Conservation (phyloP, 2,888 invertebrate species). For the Ernsta delagoae region DNA sequence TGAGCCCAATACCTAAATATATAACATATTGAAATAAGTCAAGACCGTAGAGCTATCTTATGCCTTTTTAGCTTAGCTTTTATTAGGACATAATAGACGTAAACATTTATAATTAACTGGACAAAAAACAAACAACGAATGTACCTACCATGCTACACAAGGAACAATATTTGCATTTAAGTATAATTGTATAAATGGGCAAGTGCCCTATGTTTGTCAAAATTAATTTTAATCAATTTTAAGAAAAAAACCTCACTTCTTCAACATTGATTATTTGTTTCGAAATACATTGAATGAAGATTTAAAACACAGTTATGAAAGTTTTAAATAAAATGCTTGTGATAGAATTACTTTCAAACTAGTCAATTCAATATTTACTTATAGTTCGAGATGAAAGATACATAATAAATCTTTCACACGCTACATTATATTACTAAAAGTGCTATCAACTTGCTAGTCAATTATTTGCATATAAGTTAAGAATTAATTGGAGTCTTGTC, state of each 20-base stretch:
- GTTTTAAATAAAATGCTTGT: no score
- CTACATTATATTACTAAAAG: no score
- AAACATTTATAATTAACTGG: not conserved
- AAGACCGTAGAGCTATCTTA: not conserved
- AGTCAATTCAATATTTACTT: no score
- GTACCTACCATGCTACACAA: not conserved
- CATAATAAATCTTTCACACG: no score
- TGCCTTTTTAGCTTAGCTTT: not conserved
- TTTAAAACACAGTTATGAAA: no score
- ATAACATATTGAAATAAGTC: not conserved
- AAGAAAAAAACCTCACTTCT: not conserved
- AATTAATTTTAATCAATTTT: not conserved
- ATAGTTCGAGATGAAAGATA: no score
- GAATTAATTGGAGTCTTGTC: not conserved
- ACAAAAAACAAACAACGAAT: not conserved
- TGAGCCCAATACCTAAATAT: not conserved
- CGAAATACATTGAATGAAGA: not conserved
- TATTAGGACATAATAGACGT: not conserved
- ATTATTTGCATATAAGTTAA: slow-evolving; percentile 24
- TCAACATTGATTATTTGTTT: no score
- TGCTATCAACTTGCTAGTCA: slow-evolving; percentile 16
- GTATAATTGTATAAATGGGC: not conserved
- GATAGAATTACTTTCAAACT: no score
- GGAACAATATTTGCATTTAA: no score
- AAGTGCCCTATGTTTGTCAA: no score